Percentiles rank a stretch among this genome's conserved stretches.
These are phyloP conservation scores for Pristionchus japonicus DNA, from an alignment of 2,888 invertebrate genomes.

Conservation along the genomic window DNA sequence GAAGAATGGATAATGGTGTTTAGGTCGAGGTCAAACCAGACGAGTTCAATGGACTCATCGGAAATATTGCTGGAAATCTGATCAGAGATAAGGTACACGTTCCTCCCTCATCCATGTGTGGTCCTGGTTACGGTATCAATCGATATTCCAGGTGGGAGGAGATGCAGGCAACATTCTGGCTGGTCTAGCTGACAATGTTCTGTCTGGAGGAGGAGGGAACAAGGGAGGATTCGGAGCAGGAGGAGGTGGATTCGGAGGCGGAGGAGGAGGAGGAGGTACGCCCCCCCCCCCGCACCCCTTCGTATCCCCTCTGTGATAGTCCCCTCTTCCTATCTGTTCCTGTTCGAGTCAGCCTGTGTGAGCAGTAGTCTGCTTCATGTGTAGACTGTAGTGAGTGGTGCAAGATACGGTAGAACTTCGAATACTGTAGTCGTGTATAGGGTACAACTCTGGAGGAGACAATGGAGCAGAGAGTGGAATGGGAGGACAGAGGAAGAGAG, in stretches of 20 bases:
- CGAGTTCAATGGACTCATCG: slow-evolving; percentile 73
- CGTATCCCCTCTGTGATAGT: background rate
- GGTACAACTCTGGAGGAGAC: slow-evolving; percentile 46
- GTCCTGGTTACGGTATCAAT: background rate
- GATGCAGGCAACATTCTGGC: slow-evolving; percentile 68
- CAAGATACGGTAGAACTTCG: background rate
- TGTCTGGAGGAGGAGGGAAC: slow-evolving; percentile 65
- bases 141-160: slow-evolving; percentile 60
- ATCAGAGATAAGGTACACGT: slow-evolving; percentile 68
- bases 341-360: background rate
- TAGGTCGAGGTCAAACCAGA: slow-evolving; percentile 60
- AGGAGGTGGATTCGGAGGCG: slow-evolving; percentile 48
- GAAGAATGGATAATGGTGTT: background rate
- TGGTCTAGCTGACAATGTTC: slow-evolving; percentile 67
- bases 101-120: too few species aligned
- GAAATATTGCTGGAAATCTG: slow-evolving; percentile 71
- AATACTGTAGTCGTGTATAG: background rate
- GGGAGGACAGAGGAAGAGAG: slow-evolving; percentile 53
- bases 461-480: background rate
- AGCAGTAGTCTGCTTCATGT: background rate
- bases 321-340: background rate
- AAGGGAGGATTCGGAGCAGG: slow-evolving; percentile 55
- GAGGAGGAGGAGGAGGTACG: slow-evolving; percentile 48
- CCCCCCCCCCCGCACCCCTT: background rate
- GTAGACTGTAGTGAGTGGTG: background rate